Percentiles rank a stretch among this genome's conserved stretches.
Evolutionary conservation across 2,888 invertebrate genomes (phyloP).

Genomic region (Rhingia rostrata): DNA sequence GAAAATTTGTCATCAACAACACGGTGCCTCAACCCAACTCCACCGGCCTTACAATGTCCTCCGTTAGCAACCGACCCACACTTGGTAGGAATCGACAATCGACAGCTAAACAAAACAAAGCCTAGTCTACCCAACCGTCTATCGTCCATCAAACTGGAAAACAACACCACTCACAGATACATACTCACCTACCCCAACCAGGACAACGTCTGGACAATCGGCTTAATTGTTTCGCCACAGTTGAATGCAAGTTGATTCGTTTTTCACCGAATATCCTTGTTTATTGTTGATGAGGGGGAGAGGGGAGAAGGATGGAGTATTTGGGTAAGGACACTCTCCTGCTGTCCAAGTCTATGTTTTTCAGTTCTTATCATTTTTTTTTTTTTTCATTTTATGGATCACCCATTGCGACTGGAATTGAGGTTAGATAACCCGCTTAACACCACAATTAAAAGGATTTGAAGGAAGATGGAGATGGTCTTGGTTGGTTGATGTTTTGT

Average conservation of each 20-base stretch:
- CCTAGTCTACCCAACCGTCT: constrained; percentile 11
- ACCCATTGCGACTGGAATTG: constrained; percentile 41
- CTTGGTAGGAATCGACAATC: constrained; percentile 42
- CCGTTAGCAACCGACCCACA: background rate
- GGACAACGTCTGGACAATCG: constrained; percentile 52
- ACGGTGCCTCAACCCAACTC: background rate
- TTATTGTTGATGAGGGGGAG: background rate
- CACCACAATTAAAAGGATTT: constrained; percentile 59
- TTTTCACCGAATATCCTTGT: constrained; percentile 37
- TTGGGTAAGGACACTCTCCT: constrained; percentile 8
- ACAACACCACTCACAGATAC: constrained; percentile 13
- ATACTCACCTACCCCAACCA: constrained; percentile 1
- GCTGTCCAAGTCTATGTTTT: constrained; percentile 15
- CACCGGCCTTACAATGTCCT: constrained; percentile 41
- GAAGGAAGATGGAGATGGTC: constrained; percentile 25
- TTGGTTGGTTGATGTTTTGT: constrained; percentile 19
- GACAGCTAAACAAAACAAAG: constrained; percentile 36
- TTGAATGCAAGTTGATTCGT: constrained; percentile 62
- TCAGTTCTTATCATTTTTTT: background rate
- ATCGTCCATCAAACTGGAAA: constrained; percentile 52
- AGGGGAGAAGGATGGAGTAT: background rate
- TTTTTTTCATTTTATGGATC: constrained; percentile 31
- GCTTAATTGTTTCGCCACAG: constrained; percentile 63
- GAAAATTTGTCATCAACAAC: constrained; percentile 62
- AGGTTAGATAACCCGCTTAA: constrained; percentile 61